Evolutionary conservation across 1,140 invertebrate genomes (phyloP), one percentile per base, ranked within the genome.

Genomic region (Drosophila tsacasi): DNA sequence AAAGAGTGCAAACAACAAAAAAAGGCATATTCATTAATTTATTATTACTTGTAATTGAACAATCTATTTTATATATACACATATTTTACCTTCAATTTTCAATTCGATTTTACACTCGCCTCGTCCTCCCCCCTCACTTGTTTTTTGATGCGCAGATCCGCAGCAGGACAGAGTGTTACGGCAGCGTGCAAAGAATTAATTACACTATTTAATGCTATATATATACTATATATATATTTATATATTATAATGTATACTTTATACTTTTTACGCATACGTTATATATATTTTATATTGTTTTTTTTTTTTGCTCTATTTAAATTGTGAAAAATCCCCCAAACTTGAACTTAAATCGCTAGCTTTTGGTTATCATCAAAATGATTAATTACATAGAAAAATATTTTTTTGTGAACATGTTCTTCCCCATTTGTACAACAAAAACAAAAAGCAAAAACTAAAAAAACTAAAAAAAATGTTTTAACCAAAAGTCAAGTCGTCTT

Each of bases 361-460:
- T 84, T 23, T 83, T 66, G 81, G 71, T 67, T 76, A 72, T 69
- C 40, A 72, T 68, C 21, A 55, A 39, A 40, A 67, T 39, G 49
- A 69, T 69, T 58, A 50, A 32, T 30, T 17, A 10, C 15, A 21
- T 50, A 15, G 32, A 46, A 27, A 27, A 21, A 13, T 21, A 13
- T 13, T 62, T 25, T 15, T 37, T 4, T 37, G 8, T 37, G 50
- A 37, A 60, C 62, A 49, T 80, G 80, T 81, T 82, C 80, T 82
- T 82, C 80, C 80, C 80, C 76, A n/a, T 75, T 78, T 83, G 80
- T 83, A 58, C 63, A 86, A 83, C 76, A 83, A 83, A 63, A 25
- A 46, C 42, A 5, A 35, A 35, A 68, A 30, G 13, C 21, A 37
- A 35, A 71, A 47, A n/a, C 60, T 46, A 66, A 54, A 65, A 12